phyloP scores from a whole-genome alignment of 1,140 invertebrate species.

The Procambarus clarkii region DNA sequence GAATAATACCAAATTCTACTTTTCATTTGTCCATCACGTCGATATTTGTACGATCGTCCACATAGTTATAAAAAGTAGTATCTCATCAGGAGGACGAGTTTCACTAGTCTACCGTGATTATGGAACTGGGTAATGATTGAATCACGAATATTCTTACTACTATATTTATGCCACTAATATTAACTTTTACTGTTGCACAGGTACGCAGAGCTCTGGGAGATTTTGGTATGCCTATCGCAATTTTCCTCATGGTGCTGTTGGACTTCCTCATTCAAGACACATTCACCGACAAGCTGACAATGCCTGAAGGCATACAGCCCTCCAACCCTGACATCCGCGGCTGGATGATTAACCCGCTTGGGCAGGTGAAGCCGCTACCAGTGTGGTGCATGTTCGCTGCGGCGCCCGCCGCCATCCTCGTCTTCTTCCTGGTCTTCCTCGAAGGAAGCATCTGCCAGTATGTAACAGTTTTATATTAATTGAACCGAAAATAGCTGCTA shows the following conservation, averaged over 20 bases:
- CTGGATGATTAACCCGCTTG: conserved; percentile 89
- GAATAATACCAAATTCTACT: too few relatives aligned
- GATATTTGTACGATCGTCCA: too few relatives aligned
- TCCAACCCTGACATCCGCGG: conserved; percentile 82
- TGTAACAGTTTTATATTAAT: conserved; percentile 75
- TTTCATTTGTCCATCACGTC: too few relatives aligned
- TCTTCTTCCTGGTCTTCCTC: conserved; percentile 97
- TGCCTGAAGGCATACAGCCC: conserved; percentile 89
- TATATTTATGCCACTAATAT: too few relatives aligned
- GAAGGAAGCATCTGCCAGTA: conserved; percentile 97
- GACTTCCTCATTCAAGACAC: conserved; percentile 85
- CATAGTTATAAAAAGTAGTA: too few relatives aligned
- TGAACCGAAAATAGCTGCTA: too few relatives aligned
- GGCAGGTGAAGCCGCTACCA: conserved; percentile 80
- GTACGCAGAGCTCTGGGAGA: conserved; percentile 93
- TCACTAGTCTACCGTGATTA: too few relatives aligned
- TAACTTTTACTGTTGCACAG: conserved; percentile 76
- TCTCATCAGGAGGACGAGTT: too few relatives aligned
- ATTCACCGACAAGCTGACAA: conserved; percentile 91
- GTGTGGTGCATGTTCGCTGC: conserved; percentile 88
- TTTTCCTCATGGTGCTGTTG: conserved; percentile 90
- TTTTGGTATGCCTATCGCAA: conserved; percentile 98
- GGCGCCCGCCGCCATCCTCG: conserved; percentile 89
- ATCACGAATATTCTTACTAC: too few relatives aligned
- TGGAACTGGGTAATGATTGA: too few relatives aligned